Evolutionary conservation across 1,140 invertebrate genomes (phyloP).

Genomic region (Apis laboriosa): DNA sequence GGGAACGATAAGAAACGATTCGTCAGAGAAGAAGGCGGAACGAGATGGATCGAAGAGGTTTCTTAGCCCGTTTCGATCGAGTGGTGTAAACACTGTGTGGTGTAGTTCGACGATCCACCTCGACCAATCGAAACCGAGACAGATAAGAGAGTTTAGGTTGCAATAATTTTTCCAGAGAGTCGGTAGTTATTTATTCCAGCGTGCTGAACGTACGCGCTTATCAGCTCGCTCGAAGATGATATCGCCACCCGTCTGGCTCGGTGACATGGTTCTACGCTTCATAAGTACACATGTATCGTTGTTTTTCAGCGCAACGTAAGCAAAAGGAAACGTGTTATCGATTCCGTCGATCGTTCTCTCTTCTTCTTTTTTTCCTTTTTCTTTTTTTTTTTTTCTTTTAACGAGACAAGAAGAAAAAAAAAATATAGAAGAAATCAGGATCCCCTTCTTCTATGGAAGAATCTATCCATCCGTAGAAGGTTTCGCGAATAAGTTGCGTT

Average conservation of each 20-base stretch:
- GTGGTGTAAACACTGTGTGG: neutral
- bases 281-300: constrained; percentile 11
- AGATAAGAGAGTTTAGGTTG: constrained; percentile 47
- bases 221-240: constrained; percentile 40
- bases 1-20: neutral
- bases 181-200: constrained; percentile 56
- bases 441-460: neutral
- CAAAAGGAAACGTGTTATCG: neutral
- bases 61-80: neutral
- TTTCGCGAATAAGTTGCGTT: neutral
- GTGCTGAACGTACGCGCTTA: constrained; percentile 54
- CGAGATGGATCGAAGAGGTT: constrained; percentile 1
- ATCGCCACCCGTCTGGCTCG: constrained; percentile 49
- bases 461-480: neutral
- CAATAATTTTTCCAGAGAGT: constrained; percentile 34
- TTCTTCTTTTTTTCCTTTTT: too few species aligned
- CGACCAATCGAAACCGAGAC: constrained; percentile 15
- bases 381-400: too few species aligned
- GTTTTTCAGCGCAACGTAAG: constrained; percentile 6
- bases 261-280: constrained; percentile 39
- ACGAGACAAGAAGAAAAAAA: too few species aligned
- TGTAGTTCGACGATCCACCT: neutral
- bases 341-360: neutral
- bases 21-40: neutral
- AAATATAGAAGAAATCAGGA: too few species aligned